Evolutionary conservation across 1,140 invertebrate species (phyloP).

Genomic region (Trichoplusia ni): DNA sequence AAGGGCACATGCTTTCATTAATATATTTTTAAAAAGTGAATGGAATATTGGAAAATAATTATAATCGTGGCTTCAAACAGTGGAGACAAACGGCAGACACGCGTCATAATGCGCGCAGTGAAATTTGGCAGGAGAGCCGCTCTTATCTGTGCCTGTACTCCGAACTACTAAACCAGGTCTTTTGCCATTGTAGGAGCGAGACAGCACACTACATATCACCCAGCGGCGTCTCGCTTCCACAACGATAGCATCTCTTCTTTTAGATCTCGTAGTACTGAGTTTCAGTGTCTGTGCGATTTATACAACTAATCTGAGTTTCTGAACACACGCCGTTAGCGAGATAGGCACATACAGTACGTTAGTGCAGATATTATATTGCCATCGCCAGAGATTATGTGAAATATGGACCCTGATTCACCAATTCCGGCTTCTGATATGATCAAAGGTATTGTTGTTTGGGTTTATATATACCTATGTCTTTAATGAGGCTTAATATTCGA

Average conservation of each 20-base stretch:
- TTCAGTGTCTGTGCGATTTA: constrained; percentile 40
- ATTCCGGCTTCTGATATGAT: background rate
- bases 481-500: too few relatives aligned
- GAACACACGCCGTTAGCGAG: constrained; percentile 40
- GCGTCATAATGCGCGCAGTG: constrained; percentile 45
- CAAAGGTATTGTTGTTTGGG: background rate
- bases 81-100: constrained; percentile 22
- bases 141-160: constrained; percentile 39
- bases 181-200: too few relatives aligned
- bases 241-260: too few relatives aligned
- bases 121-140: constrained; percentile 46
- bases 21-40: too few relatives aligned
- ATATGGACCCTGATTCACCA: constrained; percentile 4
- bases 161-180: too few relatives aligned
- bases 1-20: too few relatives aligned
- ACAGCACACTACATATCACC: too few relatives aligned
- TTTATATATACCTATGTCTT: too few relatives aligned
- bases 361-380: constrained; percentile 13
- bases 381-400: background rate
- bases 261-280: too few relatives aligned
- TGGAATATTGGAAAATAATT: too few relatives aligned
- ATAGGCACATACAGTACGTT: background rate
- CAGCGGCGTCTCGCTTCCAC: too few relatives aligned
- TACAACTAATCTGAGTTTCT: constrained; percentile 30
- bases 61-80: constrained; percentile 14